Evolutionary conservation across 2,113 vertebrate species (phyloP).

Genomic region (Pollimyrus isidori): DNA sequence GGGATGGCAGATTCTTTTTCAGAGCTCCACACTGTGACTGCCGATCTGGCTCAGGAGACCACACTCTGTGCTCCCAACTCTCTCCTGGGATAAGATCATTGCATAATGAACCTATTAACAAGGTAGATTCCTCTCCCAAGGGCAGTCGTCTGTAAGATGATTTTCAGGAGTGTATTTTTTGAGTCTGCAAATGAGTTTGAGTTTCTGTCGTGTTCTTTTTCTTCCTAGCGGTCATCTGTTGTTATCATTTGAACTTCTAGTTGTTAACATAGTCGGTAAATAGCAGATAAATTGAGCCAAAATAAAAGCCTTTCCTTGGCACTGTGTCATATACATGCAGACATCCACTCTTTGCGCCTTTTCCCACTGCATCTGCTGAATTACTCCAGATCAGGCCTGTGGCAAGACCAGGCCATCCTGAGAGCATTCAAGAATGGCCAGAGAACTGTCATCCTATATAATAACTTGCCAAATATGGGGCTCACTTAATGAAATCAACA

Average conservation of each 20-base stretch:
- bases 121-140: neutral
- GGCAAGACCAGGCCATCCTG: neutral
- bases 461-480: neutral
- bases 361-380: neutral
- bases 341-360: neutral
- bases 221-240: no score
- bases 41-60: neutral
- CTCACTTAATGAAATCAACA: neutral
- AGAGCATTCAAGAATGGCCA: neutral
- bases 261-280: neutral
- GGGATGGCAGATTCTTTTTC: neutral
- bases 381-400: neutral
- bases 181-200: neutral
- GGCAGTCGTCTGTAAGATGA: neutral
- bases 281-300: neutral
- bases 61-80: no score
- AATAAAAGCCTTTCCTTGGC: neutral
- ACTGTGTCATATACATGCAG: neutral
- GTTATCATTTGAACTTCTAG: neutral
- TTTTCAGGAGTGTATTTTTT: neutral
- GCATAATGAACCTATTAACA: slow-evolving; percentile 13
- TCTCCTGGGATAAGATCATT: neutral
- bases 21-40: neutral
- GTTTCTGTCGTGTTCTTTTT: neutral
- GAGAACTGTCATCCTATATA: neutral